Evolutionary conservation across 2,113 vertebrate species (phyloP), one percentile per base, ranked within the genome.

Genomic region (Oostethus manadensis): DNA sequence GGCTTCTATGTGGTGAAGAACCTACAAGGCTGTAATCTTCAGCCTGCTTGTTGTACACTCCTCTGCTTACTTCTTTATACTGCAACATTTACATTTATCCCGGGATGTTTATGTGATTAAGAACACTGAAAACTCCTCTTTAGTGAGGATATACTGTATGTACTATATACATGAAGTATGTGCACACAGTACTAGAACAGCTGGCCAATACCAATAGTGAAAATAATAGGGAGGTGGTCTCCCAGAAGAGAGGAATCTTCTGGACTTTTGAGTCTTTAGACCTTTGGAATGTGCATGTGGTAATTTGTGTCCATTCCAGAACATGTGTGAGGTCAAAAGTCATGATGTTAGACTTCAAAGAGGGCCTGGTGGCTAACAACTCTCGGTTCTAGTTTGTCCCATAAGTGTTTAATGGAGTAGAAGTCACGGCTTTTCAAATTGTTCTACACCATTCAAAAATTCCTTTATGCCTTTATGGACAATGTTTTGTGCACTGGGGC

Each of bases 1-100:
- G 78, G 85, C 67, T 72, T 81, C 76, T 62, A 63, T 83, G 81
- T 78, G 85, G 86, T 74, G 73, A 70, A 73, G 66, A 72, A 81
- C 57, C 62, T 59, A 55, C 78, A 85, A 68, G 64, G 66, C 82
- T 87, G 60, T 85, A 87, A 83, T 89, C 74, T 81, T 15, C 13
- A 56, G 64, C 40, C 62, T 72, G 29, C 61, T 60, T 5, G 5
- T 33, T 33, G 1, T 33, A 33, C 67, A 42, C 23, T 55, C 58
- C 50, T 60, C 69, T 70, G 58, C 66, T 66, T 73, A 55, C 58
- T 49, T 82, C 57, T 60, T 75, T 65, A 38, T 4, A 66, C 23
- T 46, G 51, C 0, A 58, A 60, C 73, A 77, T 66, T 82, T 79
- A 43, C 66, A 29, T 60, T 69, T 43, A 50, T 23, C 60, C 55